Evolutionary conservation across 2,888 invertebrate species (phyloP).

Genomic region (Pyrrhia umbra): DNA sequence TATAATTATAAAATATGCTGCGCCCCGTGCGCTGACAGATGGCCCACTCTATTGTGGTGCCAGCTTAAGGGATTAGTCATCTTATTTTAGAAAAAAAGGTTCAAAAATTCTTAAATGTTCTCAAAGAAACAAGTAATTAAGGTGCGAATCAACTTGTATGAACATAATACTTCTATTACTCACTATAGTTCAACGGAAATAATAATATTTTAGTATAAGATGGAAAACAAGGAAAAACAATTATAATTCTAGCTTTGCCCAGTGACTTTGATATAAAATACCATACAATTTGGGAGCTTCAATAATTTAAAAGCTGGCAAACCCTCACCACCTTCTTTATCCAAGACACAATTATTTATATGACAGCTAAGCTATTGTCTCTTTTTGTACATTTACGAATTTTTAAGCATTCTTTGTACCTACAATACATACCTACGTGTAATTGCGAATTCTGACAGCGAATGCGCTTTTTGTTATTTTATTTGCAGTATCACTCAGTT

Average conservation of each 20-base stretch:
- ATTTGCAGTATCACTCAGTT: conserved; percentile 82
- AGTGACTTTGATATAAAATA: no score
- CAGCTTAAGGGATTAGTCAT: conserved; percentile 49
- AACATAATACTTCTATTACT: no score
- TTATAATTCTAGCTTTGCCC: no score
- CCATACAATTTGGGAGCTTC: not conserved
- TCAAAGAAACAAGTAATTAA: no score
- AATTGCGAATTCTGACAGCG: conserved; percentile 82
- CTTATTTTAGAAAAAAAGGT: not conserved
- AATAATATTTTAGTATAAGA: no score
- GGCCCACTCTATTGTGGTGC: conserved; percentile 70
- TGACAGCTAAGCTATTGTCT: conserved; percentile 83
- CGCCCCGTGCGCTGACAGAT: conserved; percentile 81
- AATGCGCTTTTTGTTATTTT: conserved; percentile 79
- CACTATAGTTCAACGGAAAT: no score
- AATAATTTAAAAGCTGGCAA: conserved; percentile 20
- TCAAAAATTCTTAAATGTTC: no score
- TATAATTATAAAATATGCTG: conserved; percentile 86
- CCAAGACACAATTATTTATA: conserved; percentile 82
- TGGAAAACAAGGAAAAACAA: no score
- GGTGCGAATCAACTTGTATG: no score
- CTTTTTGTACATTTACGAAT: conserved; percentile 81
- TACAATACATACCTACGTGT: conserved; percentile 56
- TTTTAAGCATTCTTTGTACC: conserved; percentile 69
- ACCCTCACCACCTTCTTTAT: conserved; percentile 14